Conservation (phyloP, 2,797 vertebrate genomes). For the Lagorchestes hirsutus region DNA sequence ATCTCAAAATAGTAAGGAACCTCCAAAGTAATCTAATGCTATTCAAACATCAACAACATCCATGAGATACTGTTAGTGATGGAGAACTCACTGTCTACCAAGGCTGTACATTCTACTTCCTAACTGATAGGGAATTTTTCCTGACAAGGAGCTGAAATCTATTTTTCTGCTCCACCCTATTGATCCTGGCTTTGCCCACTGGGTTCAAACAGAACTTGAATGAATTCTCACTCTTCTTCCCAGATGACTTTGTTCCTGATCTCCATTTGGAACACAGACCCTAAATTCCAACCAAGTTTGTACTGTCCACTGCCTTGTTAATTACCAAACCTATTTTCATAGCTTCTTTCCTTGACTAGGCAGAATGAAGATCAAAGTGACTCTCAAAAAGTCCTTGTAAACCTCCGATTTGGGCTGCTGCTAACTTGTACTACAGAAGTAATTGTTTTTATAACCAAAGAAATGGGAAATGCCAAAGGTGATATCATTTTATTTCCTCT, state of each 20-base stretch:
- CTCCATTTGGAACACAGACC: not conserved
- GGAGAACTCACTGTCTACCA: not conserved
- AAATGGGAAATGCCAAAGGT: not conserved
- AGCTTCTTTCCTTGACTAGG: not conserved
- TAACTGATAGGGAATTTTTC: not conserved
- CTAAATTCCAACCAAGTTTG: not conserved
- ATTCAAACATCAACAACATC: not conserved
- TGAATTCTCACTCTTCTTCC: not conserved
- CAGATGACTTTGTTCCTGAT: not conserved
- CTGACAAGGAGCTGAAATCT: too few species aligned
- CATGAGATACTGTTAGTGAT: not conserved
- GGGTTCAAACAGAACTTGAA: not conserved
- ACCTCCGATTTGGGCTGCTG: not conserved
- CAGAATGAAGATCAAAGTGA: not conserved
- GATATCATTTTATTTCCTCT: not conserved
- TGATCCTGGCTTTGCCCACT: not conserved
- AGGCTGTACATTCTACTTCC: not conserved
- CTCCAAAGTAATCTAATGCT: not conserved
- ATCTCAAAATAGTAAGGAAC: not conserved
- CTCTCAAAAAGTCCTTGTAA: not conserved
- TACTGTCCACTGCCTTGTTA: not conserved
- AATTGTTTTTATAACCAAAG: not conserved
- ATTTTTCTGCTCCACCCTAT: not conserved
- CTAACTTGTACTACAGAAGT: not conserved
- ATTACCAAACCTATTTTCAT: not conserved